phyloP scores from a whole-genome alignment of 2,888 invertebrate species.

The Andrena fulva region DNA sequence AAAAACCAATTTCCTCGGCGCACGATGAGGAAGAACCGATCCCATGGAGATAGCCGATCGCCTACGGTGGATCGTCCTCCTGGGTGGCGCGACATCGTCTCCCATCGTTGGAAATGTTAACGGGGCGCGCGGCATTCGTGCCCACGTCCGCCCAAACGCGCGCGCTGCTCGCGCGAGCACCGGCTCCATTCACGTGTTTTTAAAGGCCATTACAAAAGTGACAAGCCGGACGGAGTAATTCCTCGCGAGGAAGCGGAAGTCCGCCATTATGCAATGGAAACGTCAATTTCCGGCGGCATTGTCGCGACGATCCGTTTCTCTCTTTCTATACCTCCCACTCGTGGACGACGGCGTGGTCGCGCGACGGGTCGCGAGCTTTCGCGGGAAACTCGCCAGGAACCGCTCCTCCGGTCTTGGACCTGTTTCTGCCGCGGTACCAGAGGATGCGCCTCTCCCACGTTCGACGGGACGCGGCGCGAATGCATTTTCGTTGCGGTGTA shows the following conservation, averaged over 20 bases:
- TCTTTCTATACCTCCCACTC: conserved; percentile 61
- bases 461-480: conserved; percentile 31
- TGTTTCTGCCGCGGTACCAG: neutral
- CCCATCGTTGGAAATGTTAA: conserved; percentile 16
- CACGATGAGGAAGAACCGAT: neutral
- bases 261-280: conserved; percentile 82
- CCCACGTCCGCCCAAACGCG: conserved; percentile 54
- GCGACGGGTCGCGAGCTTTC: conserved; percentile 18
- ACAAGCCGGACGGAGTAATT: conserved; percentile 78
- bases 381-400: conserved; percentile 48
- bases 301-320: conserved; percentile 71
- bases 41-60: neutral
- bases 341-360: conserved; percentile 5
- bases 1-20: neutral
- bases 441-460: conserved; percentile 25
- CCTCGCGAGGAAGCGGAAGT: conserved; percentile 81
- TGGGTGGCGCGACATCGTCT: neutral
- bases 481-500: conserved; percentile 27
- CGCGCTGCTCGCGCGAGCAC: conserved; percentile 48
- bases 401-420: neutral
- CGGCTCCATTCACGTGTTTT: conserved; percentile 75
- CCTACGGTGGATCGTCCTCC: conserved; percentile 16
- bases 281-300: conserved; percentile 78
- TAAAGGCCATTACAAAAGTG: conserved; percentile 76
- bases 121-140: conserved; percentile 13